Evolutionary conservation across 64 coral and sea anemone genomes (phyloP).

Genomic region (Pocillopora damicornis): DNA sequence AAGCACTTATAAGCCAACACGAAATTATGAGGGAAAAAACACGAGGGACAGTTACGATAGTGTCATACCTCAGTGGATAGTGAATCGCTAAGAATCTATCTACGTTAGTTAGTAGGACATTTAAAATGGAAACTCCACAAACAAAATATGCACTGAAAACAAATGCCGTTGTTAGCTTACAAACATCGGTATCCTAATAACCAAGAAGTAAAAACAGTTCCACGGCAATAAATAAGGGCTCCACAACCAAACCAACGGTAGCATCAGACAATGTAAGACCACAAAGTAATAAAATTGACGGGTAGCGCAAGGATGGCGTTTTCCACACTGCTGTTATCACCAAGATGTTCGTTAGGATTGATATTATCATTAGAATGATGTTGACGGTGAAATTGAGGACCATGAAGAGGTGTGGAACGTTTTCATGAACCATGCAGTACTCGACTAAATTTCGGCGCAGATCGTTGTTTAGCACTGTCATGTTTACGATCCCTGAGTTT

Average conservation of each 20-base stretch:
- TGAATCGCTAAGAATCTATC: constrained; percentile 5
- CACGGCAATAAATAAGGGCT: not conserved
- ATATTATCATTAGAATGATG: not conserved
- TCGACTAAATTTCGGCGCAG: not conserved
- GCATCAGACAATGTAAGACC: not conserved
- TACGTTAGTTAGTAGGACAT: not conserved
- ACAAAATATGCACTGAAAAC: not conserved
- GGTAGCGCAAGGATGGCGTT: not conserved
- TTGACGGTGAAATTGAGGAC: not conserved
- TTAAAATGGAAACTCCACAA: not conserved
- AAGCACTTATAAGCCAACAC: not conserved
- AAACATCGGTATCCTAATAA: not conserved
- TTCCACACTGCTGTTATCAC: not conserved
- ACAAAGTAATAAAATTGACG: not conserved
- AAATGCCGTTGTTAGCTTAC: not conserved
- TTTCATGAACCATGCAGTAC: not conserved
- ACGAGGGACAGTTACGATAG: not conserved
- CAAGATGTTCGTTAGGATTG: not conserved
- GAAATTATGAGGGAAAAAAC: not conserved
- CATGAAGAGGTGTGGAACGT: not conserved
- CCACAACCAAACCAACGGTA: not conserved
- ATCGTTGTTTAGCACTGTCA: not conserved
- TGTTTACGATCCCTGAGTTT: not conserved
- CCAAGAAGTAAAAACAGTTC: constrained; percentile 1
- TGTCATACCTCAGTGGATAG: not conserved